These are phyloP conservation scores for Limosa lapponica DNA, from an alignment of 2,797 vertebrate species.

Conservation along the genomic window DNA sequence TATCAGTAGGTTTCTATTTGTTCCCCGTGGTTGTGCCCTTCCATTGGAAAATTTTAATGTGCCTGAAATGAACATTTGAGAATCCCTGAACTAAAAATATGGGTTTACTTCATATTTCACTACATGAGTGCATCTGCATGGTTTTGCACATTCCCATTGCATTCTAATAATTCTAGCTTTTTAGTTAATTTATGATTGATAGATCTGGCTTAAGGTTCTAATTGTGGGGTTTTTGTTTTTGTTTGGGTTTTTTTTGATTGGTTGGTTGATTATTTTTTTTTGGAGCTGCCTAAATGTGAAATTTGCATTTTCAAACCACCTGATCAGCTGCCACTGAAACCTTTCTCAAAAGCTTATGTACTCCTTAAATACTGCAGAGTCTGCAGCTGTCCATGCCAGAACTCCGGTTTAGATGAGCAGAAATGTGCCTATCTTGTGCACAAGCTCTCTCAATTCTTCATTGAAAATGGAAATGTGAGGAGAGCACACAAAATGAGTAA, in stretches of 20 bases:
- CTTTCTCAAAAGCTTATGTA: neutral
- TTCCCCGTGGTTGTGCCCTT: neutral
- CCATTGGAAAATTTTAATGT: neutral
- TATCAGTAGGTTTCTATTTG: neutral
- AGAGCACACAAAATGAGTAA: neutral
- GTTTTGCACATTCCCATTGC: neutral
- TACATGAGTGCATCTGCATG: fast-evolving
- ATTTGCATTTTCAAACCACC: neutral
- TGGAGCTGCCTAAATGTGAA: neutral
- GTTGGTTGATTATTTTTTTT: neutral
- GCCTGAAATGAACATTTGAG: neutral
- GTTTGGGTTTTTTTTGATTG: neutral
- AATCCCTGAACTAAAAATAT: neutral
- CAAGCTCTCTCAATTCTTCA: neutral
- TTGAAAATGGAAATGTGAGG: neutral
- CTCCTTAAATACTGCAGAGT: neutral
- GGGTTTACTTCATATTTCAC: neutral
- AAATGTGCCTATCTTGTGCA: neutral
- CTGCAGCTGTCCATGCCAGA: neutral
- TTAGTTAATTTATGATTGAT: neutral
- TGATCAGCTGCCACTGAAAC: neutral
- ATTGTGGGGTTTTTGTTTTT: too few species aligned
- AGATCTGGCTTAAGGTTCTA: neutral
- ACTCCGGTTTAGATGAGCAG: neutral
- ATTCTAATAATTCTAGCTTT: neutral